Conservation (phyloP, 2,888 invertebrate species). For the Liopterus haemorrhoidalis region DNA sequence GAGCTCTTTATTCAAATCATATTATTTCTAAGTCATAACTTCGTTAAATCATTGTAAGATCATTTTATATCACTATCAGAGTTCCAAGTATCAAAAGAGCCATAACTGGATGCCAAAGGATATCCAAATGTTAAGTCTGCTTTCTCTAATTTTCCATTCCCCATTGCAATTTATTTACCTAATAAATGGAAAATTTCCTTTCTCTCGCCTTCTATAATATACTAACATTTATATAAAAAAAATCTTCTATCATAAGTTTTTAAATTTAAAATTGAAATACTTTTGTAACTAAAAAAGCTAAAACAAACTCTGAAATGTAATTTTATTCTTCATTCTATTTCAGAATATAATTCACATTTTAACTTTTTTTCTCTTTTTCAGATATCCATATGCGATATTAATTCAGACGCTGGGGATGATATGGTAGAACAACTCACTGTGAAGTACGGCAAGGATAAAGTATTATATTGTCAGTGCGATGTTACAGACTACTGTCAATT, state of each 20-base stretch:
- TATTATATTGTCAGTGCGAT: slow-evolving; percentile 68
- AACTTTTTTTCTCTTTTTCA: slow-evolving; percentile 37
- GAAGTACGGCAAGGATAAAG: slow-evolving; percentile 63
- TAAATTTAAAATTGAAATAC: background rate
- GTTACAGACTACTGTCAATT: slow-evolving; percentile 74
- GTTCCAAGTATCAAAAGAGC: too few species aligned
- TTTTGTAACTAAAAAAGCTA: slow-evolving; percentile 13
- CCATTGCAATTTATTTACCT: too few species aligned
- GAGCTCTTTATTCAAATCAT: too few species aligned
- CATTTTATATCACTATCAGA: too few species aligned
- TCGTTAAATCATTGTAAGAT: too few species aligned
- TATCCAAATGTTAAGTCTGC: too few species aligned
- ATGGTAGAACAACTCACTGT: slow-evolving; percentile 59
- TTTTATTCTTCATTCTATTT: background rate
- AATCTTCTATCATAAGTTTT: background rate
- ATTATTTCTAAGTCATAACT: too few species aligned
- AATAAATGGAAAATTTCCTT: too few species aligned
- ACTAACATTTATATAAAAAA: too few species aligned
- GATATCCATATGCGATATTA: slow-evolving; percentile 71
- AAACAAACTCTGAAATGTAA: slow-evolving; percentile 9
- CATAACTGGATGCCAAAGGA: too few species aligned
- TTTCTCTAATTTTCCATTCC: too few species aligned
- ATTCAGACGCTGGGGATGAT: slow-evolving; percentile 63
- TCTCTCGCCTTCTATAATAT: too few species aligned
- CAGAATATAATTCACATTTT: slow-evolving; percentile 3